Evolutionary conservation across 37 sponge, comb jelly and placozoan species (phyloP), one percentile per base, ranked within the genome.

Genomic region (Theonella swinhoei): DNA sequence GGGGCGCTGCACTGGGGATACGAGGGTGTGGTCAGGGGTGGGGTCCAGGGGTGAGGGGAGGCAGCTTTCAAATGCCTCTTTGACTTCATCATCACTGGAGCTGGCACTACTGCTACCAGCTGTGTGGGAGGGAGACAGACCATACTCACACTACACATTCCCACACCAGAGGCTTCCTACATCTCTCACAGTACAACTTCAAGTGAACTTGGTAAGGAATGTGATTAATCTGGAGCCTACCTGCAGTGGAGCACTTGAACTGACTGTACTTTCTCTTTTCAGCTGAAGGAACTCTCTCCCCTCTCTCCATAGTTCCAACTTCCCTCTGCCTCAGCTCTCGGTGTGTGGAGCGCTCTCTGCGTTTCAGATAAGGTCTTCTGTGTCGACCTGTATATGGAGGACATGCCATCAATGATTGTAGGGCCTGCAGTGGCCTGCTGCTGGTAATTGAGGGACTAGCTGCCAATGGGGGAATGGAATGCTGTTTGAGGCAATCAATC

Each of bases 11-110:
- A 14, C 22, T 14, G 26, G 25, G 59, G n/a, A 39, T 38, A 19
- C 33, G 59, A 39, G 54, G 41, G 78, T 32, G 23, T 29, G 5
- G 39, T 39, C 34, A 62, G 62, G 37, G 84, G 84, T 28, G 68
- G 66, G 31, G 39, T 26, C 37, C 24, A 64, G 76, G 58, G 5
- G 26, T 83, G 71, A 34, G 38, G n/a, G n/a, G n/a, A n/a, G 34
- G 70, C 29, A 24, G 69, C 67, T 33, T 26, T 83, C 84, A 75
- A 83, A 83, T 0, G 76, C 84, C 62, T 88, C 89, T 61, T 88
- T 88, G 43, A 88, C 59, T 36, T 88, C 89, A 63, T 88, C 89
- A 38, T 88, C 89, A 78, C 89, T 88, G 30, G 89, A 88, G 64
- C 88, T 80, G 17, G 78, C 35, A 25, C 83, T 88, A 42, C 78